Base-by-base conservation (phyloP, 2,797 vertebrate species). In the Cercopithecus neglectus region DNA sequence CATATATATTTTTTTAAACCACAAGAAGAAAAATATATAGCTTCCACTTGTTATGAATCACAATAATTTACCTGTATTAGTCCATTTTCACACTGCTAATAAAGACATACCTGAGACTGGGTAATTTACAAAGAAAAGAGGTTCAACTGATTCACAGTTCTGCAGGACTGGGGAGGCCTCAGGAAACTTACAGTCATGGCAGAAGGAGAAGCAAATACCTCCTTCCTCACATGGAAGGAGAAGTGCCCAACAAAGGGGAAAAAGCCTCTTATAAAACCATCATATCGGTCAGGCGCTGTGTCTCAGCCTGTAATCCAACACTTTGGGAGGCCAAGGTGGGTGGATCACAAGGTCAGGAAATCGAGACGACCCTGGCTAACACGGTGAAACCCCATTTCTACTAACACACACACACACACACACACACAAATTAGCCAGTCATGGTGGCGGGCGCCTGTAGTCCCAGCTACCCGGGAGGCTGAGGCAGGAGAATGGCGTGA, bases 1-100 rank as follows among this genome's bases (percentile, higher is more conserved):
- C 4, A 12, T 59, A 36, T 79, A 72, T 89, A 33, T 94, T 90
- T 95, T 89, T 72, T 70, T 8, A 84, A 96, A 64, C 76, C 48
- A 61, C 33, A 53, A 24, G 30, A 94, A 88, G 74, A 83, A 97
- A 96, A 91, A 74, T 85, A 80, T 57, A 94, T 14, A 76, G 57
- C 70, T 91, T 21, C 48, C 41, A 89, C 57, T 67, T 96, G 17
- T 89, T 91, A 91, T 81, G 89, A 92, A 89, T 57, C 92, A 93
- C 36, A 83, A 78, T 59, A 78, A 89, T 91, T 97, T 93, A 64
- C 64, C 64, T 67, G 16, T n/a, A 19, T 67, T 19, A n/a, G 33
- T 67, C 64, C 16, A 4, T 67, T n/a, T 67, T 33, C 64, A n/a
- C 33, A 67, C n/a, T 67, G 64, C 33, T 67, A n/a, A 67, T n/a